Evolutionary conservation across 2,113 vertebrate genomes (phyloP).

Genomic region (Synodontis membranacea): DNA sequence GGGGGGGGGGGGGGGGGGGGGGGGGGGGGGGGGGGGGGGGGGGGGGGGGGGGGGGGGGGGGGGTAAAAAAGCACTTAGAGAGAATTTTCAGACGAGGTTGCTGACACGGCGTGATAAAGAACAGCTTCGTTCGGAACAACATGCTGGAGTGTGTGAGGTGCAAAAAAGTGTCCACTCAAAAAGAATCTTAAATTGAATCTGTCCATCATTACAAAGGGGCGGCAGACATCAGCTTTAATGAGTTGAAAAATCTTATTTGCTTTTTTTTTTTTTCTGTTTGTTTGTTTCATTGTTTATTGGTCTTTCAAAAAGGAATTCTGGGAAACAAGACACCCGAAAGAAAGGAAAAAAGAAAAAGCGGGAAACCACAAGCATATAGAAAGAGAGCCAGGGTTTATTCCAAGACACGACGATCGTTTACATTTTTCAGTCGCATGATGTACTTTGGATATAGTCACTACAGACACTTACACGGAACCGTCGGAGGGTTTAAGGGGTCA

Average conservation of each 20-base stretch:
- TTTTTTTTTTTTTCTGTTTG: too few relatives aligned
- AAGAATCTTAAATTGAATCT: neutral
- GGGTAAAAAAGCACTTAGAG: neutral
- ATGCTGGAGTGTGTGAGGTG: neutral
- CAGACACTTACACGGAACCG: neutral
- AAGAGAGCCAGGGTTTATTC: neutral
- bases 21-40: too few relatives aligned
- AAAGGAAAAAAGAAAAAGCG: neutral
- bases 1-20: too few relatives aligned
- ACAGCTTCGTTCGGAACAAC: neutral
- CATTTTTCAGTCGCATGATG: neutral
- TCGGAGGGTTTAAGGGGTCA: neutral
- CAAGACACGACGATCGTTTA: too few relatives aligned
- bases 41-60: too few relatives aligned
- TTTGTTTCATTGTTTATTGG: neutral
- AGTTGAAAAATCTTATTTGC: neutral
- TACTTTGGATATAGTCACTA: too few relatives aligned
- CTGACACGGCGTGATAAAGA: slow-evolving; percentile 30
- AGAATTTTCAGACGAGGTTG: slow-evolving; percentile 9
- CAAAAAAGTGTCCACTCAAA: slow-evolving; percentile 1
- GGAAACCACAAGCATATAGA: neutral
- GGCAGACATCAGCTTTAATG: neutral
- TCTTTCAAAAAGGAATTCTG: neutral
- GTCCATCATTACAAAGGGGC: neutral
- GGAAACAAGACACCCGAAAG: neutral